A percentile compares a stretch with the other conserved stretches of the same genome.
Evolutionary conservation across 1,140 invertebrate genomes (phyloP).

Genomic region (Heliothis virescens): DNA sequence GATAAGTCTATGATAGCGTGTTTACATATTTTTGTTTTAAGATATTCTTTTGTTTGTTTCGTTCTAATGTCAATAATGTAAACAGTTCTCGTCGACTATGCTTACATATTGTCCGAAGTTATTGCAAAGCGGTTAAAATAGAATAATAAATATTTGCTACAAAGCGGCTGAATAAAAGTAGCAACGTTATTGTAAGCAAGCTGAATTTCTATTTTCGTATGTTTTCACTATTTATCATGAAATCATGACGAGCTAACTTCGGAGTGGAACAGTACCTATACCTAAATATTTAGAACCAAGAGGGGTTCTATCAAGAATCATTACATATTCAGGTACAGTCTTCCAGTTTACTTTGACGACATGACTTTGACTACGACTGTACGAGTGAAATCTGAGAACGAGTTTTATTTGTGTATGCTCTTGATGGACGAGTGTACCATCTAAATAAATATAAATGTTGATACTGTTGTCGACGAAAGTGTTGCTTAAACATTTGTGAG

Average conservation of each 20-base stretch:
- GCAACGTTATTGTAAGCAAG: no score
- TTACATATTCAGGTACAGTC: slow-evolving; percentile 9
- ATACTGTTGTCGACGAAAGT: slow-evolving; percentile 23
- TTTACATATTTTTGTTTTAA: no score
- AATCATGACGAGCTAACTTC: no score
- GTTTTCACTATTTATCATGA: no score
- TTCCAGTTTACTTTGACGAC: slow-evolving; percentile 58
- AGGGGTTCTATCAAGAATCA: neutral
- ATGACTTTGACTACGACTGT: slow-evolving; percentile 20
- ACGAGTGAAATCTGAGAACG: slow-evolving; percentile 66
- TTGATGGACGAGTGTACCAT: slow-evolving; percentile 47
- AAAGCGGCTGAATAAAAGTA: no score
- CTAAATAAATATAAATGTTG: slow-evolving; percentile 22
- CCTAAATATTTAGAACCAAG: neutral
- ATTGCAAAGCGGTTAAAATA: no score
- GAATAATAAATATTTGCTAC: no score
- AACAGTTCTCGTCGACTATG: no score
- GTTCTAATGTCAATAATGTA: no score
- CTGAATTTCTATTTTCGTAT: no score
- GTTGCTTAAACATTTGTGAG: neutral
- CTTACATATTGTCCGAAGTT: no score
- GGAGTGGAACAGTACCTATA: no score
- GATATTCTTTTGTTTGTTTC: neutral
- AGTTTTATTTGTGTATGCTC: slow-evolving; percentile 57
- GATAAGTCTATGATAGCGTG: slow-evolving; percentile 14